These are phyloP conservation scores for Leptarthrus brevirostris DNA, from an alignment of 2,888 invertebrate species.

Conservation along the genomic window DNA sequence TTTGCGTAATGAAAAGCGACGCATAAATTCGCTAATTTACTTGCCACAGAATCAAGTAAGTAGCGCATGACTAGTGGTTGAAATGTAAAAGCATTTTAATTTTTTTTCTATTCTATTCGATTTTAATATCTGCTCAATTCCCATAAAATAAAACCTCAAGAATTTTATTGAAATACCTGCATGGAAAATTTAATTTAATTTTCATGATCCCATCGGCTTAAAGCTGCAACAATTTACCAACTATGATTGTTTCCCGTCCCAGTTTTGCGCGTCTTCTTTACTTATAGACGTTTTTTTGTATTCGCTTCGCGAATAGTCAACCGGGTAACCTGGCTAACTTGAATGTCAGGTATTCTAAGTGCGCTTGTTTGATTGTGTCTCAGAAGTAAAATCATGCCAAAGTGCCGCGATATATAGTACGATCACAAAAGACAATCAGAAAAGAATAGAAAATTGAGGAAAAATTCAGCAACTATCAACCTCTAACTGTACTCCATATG, in stretches of 20 bases:
- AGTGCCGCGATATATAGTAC: slow-evolving; percentile 1
- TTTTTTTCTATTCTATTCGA: neutral
- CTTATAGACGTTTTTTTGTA: neutral
- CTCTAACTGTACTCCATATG: slow-evolving; percentile 45
- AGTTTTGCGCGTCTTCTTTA: slow-evolving; percentile 17
- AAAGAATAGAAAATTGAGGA: slow-evolving; percentile 47
- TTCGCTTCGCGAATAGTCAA: neutral
- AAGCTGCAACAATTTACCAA: slow-evolving; percentile 33
- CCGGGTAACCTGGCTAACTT: slow-evolving; percentile 17
- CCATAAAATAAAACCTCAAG: slow-evolving; percentile 45
- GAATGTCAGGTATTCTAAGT: slow-evolving; percentile 8
- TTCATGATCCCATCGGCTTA: slow-evolving; percentile 38
- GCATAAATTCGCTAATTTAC: neutral
- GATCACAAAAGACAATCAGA: slow-evolving; percentile 31
- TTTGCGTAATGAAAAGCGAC: slow-evolving; percentile 1
- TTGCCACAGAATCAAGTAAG: neutral
- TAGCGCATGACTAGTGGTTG: slow-evolving; percentile 22
- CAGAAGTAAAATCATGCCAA: slow-evolving; percentile 36
- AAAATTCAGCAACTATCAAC: slow-evolving; percentile 31
- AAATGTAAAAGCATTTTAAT: slow-evolving; percentile 18
- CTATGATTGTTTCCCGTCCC: slow-evolving; percentile 45
- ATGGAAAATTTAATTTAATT: slow-evolving; percentile 42
- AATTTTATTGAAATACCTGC: slow-evolving; percentile 32
- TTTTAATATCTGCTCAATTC: slow-evolving; percentile 26
- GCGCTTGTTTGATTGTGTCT: slow-evolving; percentile 25